Percentiles rank a stretch among this genome's conserved stretches.
phyloP scores from a whole-genome alignment of 2,113 vertebrate genomes.

The Xenopus laevis region DNA sequence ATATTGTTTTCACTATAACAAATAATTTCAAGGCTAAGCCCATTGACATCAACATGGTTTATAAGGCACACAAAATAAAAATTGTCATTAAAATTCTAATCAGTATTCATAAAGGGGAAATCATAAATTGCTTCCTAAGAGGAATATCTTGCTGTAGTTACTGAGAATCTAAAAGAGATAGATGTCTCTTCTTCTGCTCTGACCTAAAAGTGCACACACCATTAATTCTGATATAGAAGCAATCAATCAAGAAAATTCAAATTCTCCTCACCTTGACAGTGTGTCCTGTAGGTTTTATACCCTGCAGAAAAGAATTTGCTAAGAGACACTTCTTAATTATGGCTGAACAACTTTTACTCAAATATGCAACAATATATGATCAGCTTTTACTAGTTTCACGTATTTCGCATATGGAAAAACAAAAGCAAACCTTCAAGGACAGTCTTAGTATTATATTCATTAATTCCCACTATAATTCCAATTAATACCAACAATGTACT shows the following conservation, averaged over 20 bases:
- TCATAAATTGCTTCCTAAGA: constrained; percentile 19
- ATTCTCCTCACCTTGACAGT: constrained; percentile 41
- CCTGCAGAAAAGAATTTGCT: constrained; percentile 7
- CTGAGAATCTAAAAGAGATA: constrained; percentile 40
- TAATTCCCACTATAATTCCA: too few species aligned
- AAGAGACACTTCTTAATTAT: constrained; percentile 34
- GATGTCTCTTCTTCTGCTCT: constrained; percentile 39
- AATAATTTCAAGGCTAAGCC: not conserved
- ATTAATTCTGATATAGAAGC: constrained; percentile 43
- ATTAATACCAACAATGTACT: too few species aligned
- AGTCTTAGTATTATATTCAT: not conserved
- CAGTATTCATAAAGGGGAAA: constrained; percentile 36
- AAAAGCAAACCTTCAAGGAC: not conserved
- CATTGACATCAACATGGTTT: not conserved
- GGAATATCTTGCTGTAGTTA: constrained; percentile 34
- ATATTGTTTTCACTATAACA: not conserved
- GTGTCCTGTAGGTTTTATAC: constrained; percentile 34
- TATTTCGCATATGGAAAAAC: too few species aligned
- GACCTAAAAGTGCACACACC: constrained; percentile 43
- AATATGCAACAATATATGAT: constrained; percentile 5
- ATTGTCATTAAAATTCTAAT: constrained; percentile 26
- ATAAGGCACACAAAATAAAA: constrained; percentile 5
- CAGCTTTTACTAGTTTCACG: not conserved
- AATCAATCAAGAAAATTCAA: constrained; percentile 44
- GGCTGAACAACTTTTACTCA: constrained; percentile 16